A percentile compares a stretch with the other conserved stretches of the same genome.
Conservation (phyloP, 2,113 vertebrate genomes). For the Malurus melanocephalus region DNA sequence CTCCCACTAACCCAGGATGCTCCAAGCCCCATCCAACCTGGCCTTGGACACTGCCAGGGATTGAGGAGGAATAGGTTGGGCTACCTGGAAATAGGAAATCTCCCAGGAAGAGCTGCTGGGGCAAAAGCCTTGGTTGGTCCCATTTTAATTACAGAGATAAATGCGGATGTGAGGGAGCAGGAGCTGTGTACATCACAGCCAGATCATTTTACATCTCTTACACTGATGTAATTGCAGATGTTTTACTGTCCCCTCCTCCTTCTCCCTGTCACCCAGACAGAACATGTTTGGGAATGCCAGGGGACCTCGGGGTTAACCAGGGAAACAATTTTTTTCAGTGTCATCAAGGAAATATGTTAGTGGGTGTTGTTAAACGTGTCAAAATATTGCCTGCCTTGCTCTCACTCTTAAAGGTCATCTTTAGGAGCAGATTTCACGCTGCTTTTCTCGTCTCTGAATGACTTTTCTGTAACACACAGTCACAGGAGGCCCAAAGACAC, state of each 20-base stretch:
- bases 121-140: neutral
- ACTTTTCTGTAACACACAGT: neutral
- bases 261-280: neutral
- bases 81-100: neutral
- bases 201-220: rapidly evolving
- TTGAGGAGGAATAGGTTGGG: neutral
- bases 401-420: neutral
- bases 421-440: neutral
- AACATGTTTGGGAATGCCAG: neutral
- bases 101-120: neutral
- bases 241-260: neutral
- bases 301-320: neutral
- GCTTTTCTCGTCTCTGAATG: neutral
- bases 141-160: neutral
- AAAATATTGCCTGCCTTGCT: neutral
- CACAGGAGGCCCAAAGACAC: neutral
- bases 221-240: neutral
- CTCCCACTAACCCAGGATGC: rapidly evolving
- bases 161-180: neutral
- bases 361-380: neutral
- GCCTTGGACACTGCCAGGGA: neutral
- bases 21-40: rapidly evolving
- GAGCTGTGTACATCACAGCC: neutral
- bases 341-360: neutral
- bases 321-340: neutral